These are phyloP conservation scores for Papilio xuthus DNA, from an alignment of 1,140 invertebrate species.

Conservation along the genomic window DNA sequence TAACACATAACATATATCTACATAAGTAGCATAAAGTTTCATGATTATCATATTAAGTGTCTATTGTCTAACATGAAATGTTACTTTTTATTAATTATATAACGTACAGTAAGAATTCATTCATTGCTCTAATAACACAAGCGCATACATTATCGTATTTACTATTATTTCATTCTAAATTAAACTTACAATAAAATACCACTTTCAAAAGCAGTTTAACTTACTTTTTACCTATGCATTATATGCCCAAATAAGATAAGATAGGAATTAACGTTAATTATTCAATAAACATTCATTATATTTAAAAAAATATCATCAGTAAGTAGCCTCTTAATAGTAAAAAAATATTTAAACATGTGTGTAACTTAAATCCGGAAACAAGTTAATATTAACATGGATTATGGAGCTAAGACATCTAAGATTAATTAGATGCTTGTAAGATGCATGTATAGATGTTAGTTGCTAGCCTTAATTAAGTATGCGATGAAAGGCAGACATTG, in stretches of 20 bases:
- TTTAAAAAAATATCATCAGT: no score
- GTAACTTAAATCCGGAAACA: no score
- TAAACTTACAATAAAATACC: not conserved
- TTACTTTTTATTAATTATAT: not conserved
- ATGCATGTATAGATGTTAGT: not conserved
- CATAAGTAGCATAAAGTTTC: not conserved
- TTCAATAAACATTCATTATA: no score
- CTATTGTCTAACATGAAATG: not conserved
- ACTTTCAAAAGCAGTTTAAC: not conserved
- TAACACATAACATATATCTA: not conserved
- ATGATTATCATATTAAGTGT: slow-evolving; percentile 8
- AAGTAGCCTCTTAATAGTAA: no score
- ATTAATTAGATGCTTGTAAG: not conserved
- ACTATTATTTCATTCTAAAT: not conserved
- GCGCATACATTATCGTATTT: not conserved
- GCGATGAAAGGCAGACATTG: not conserved
- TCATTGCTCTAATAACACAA: not conserved
- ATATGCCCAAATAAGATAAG: no score
- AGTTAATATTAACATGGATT: not conserved
- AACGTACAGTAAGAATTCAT: not conserved
- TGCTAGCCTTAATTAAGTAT: slow-evolving; percentile 1
- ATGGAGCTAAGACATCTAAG: not conserved
- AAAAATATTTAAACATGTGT: no score
- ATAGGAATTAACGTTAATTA: no score
- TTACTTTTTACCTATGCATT: no score